phyloP scores from a whole-genome alignment of 2,113 vertebrate species.

The Peucedramus taeniatus region DNA sequence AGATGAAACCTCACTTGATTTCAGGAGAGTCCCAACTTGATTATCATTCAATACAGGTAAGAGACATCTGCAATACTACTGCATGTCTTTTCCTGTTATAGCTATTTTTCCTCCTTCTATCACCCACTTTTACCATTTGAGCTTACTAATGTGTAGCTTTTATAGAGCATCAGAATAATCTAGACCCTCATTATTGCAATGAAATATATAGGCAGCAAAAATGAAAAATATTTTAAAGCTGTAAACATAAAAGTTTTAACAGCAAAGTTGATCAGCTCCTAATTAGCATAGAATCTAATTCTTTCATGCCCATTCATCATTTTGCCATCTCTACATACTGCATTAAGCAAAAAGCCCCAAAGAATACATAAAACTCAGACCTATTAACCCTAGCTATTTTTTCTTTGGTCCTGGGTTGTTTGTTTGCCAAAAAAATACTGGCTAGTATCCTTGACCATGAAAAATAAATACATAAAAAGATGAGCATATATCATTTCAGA shows the following conservation, averaged over 20 bases:
- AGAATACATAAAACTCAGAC: background rate
- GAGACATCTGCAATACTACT: constrained; percentile 54
- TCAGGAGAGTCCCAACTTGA: background rate
- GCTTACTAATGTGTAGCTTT: background rate
- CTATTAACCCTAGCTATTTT: background rate
- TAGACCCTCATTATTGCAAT: background rate
- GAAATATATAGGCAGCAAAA: background rate
- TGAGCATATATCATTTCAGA: background rate
- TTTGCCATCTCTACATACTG: background rate
- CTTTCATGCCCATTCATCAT: background rate
- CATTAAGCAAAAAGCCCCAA: background rate
- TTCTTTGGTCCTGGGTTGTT: background rate
- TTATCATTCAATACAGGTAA: constrained; percentile 49
- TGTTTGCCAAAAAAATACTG: background rate
- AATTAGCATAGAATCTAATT: background rate
- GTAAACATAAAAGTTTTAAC: background rate
- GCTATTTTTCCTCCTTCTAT: background rate
- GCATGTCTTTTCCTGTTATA: constrained; percentile 11
- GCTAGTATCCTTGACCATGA: background rate
- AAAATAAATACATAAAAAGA: background rate
- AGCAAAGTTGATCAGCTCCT: background rate
- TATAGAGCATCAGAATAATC: background rate
- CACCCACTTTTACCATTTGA: background rate
- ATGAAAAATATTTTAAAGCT: background rate
- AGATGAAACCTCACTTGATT: background rate